phyloP scores from a whole-genome alignment of 2,888 invertebrate genomes.

The Omphaloscelis lunosa region DNA sequence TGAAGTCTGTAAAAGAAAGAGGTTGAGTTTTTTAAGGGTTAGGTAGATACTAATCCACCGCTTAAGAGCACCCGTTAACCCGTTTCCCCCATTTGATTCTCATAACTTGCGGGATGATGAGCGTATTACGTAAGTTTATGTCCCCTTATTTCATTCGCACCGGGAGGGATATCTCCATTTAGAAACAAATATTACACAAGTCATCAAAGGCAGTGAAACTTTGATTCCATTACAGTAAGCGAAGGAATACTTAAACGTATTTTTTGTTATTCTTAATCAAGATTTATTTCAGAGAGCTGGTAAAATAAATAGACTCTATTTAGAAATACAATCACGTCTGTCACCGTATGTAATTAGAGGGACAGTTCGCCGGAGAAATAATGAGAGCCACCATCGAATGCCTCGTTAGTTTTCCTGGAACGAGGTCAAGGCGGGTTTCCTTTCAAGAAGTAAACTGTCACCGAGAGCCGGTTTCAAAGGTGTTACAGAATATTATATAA shows the following conservation, averaged over 20 bases:
- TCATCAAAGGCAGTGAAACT: constrained; percentile 41
- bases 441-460: constrained; percentile 66
- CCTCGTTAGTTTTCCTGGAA: constrained; percentile 79
- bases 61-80: constrained; percentile 44
- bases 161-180: constrained; percentile 24
- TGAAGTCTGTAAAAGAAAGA: constrained; percentile 35
- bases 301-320: constrained; percentile 65
- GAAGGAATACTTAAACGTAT: neutral
- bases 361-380: constrained; percentile 77
- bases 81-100: constrained; percentile 44
- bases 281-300: constrained; percentile 37
- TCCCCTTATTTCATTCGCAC: constrained; percentile 41
- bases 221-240: constrained; percentile 29
- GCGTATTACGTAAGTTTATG: constrained; percentile 50
- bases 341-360: constrained; percentile 78
- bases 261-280: constrained; percentile 48
- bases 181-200: constrained; percentile 50
- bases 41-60: constrained; percentile 35
- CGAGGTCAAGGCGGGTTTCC: constrained; percentile 75
- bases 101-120: constrained; percentile 54
- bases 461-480: constrained; percentile 59
- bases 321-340: constrained; percentile 77
- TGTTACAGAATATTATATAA: constrained; percentile 62
- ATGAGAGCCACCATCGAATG: constrained; percentile 80
- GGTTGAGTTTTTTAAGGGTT: constrained; percentile 39